Conservation (phyloP, 2,888 invertebrate genomes). For the Cinara cedri region DNA sequence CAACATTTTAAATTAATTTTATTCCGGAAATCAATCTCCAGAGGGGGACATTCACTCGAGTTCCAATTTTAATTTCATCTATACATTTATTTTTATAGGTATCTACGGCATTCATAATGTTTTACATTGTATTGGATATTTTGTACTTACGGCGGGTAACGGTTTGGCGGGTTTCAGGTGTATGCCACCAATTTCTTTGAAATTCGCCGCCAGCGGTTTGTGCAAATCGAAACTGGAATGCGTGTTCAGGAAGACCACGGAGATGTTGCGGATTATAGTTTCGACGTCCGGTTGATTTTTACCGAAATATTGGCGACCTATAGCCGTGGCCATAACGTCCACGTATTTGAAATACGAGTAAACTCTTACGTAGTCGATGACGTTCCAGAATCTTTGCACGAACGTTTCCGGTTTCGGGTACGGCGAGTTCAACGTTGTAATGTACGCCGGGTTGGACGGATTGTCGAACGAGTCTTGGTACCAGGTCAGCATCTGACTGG, state of each 20-base stretch:
- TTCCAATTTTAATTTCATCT: too few species aligned
- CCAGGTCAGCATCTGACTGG: conserved; percentile 52
- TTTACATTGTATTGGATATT: too few species aligned
- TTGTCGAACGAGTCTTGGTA: conserved; percentile 48
- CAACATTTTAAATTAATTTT: too few species aligned
- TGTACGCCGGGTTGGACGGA: conserved; percentile 41
- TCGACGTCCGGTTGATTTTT: conserved; percentile 4
- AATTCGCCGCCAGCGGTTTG: conserved; percentile 47
- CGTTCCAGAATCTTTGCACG: conserved; percentile 21
- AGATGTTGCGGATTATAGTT: conserved; percentile 20
- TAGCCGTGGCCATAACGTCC: not conserved
- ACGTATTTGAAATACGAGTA: not conserved
- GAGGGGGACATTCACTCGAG: too few species aligned
- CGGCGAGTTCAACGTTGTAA: conserved; percentile 16
- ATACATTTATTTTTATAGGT: too few species aligned
- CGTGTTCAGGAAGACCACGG: conserved; percentile 47
- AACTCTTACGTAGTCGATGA: conserved; percentile 3
- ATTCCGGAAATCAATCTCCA: too few species aligned
- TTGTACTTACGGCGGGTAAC: not conserved
- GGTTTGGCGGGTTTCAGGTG: conserved; percentile 34
- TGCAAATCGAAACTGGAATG: conserved; percentile 33
- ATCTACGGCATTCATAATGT: too few species aligned
- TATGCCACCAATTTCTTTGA: conserved; percentile 45
- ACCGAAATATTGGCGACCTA: conserved; percentile 24
- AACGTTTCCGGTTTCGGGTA: conserved; percentile 32